phyloP scores from a whole-genome alignment of 2,797 vertebrate species.

The Malacoctenus gilli region DNA sequence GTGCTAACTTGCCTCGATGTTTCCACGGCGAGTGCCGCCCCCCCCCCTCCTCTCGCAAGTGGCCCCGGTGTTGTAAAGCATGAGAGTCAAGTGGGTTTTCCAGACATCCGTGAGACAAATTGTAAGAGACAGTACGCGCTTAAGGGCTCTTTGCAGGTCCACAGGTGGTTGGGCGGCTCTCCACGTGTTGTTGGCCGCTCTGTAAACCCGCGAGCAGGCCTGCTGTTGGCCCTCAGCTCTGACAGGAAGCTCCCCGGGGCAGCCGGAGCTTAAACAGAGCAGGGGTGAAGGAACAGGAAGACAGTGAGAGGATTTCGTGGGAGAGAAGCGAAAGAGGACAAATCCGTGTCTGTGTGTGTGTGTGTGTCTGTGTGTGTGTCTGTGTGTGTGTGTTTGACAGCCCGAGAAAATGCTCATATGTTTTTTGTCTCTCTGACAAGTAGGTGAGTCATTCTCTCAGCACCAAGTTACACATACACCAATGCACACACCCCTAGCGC shows the following conservation, averaged over 20 bases:
- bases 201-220: constrained; percentile 31
- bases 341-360: neutral
- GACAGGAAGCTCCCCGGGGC: constrained; percentile 48
- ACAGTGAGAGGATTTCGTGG: constrained; percentile 1
- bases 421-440: constrained; percentile 52
- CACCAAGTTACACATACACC: constrained; percentile 23
- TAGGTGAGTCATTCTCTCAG: constrained; percentile 59
- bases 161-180: constrained; percentile 49
- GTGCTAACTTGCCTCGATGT: constrained; percentile 1
- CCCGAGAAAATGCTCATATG: constrained; percentile 57
- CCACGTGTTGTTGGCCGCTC: constrained; percentile 13
- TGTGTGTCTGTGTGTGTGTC: constrained; percentile 4
- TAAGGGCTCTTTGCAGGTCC: constrained; percentile 51
- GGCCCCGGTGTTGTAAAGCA: constrained; percentile 42
- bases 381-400: constrained; percentile 28
- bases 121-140: constrained; percentile 42
- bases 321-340: constrained; percentile 22
- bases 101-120: constrained; percentile 60
- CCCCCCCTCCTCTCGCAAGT: too few relatives aligned
- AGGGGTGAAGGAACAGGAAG: neutral
- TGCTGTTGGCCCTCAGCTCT: constrained; percentile 33
- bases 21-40: constrained; percentile 11
- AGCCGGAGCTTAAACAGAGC: constrained; percentile 28
- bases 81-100: constrained; percentile 44
- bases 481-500: constrained; percentile 19